Evolutionary conservation across 2,797 vertebrate species (phyloP).

Genomic region (Girardinus metallicus): DNA sequence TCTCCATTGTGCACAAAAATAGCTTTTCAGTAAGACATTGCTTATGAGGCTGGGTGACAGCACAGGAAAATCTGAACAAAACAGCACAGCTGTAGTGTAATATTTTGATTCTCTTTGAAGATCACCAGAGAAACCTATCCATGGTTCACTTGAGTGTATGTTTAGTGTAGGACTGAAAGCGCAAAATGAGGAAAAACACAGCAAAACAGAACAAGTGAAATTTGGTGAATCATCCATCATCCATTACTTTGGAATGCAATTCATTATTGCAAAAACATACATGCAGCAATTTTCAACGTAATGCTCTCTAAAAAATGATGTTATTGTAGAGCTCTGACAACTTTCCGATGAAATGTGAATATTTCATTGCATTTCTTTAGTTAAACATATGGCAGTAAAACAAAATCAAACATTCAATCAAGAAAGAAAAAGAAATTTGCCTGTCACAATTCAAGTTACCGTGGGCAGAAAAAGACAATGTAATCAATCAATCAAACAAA

Average conservation of each 20-base stretch:
- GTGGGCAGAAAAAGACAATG: conserved; percentile 61
- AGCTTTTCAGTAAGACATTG: conserved; percentile 3
- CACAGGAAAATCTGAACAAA: neutral
- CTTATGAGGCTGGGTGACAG: neutral
- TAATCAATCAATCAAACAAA: conserved; percentile 81
- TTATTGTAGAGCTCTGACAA: conserved; percentile 62
- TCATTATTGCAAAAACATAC: conserved; percentile 62
- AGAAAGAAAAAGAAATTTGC: conserved; percentile 71
- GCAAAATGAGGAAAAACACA: conserved; percentile 38
- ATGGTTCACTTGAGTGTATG: conserved; percentile 31
- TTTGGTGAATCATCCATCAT: conserved; percentile 71
- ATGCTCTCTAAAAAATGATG: conserved; percentile 52
- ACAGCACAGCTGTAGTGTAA: conserved; percentile 33
- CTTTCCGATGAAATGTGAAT: conserved; percentile 57
- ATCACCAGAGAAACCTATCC: conserved; percentile 35
- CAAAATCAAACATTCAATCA: conserved; percentile 73
- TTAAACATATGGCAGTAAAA: conserved; percentile 62
- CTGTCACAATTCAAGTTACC: conserved; percentile 69
- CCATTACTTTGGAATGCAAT: conserved; percentile 66
- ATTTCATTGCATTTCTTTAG: conserved; percentile 56
- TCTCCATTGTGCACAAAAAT: neutral
- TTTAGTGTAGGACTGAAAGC: conserved; percentile 46
- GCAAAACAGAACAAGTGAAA: conserved; percentile 42
- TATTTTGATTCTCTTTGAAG: conserved; percentile 25
- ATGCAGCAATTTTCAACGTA: conserved; percentile 45